Evolutionary conservation across 1,140 invertebrate species (phyloP).

Genomic region (Anadara kagoshimensis): DNA sequence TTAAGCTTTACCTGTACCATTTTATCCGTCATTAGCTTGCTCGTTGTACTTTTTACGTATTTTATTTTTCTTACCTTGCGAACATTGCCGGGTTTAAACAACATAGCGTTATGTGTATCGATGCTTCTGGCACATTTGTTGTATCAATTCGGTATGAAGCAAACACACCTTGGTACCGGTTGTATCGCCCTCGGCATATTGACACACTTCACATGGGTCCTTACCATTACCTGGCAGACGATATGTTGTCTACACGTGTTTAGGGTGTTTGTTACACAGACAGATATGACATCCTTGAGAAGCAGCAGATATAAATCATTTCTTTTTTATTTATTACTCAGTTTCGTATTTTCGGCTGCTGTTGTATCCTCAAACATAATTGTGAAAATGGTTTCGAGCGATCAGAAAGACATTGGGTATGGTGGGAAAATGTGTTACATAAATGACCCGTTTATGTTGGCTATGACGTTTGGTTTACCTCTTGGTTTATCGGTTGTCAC

Average conservation of each 20-base stretch:
- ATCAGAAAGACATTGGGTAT: slow-evolving; percentile 16
- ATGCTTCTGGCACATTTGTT: slow-evolving; percentile 23
- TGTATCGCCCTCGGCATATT: slow-evolving; percentile 23
- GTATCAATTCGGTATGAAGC: slow-evolving; percentile 21
- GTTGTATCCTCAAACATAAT: slow-evolving; percentile 9
- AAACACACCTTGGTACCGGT: not conserved
- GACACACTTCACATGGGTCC: slow-evolving; percentile 30
- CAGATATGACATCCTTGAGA: not conserved
- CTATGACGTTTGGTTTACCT: slow-evolving; percentile 16
- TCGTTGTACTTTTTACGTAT: slow-evolving; percentile 23
- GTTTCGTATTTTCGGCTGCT: slow-evolving; percentile 1
- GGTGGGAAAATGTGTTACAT: slow-evolving; percentile 29
- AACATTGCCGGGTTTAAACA: slow-evolving; percentile 33
- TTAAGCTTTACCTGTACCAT: slow-evolving; percentile 18
- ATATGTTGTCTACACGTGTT: slow-evolving; percentile 40
- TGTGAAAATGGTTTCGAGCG: not conserved
- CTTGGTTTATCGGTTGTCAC: slow-evolving; percentile 9
- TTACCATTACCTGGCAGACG: slow-evolving; percentile 25
- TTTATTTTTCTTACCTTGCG: slow-evolving; percentile 17
- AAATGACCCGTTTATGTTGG: slow-evolving; percentile 1
- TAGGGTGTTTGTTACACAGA: slow-evolving; percentile 18
- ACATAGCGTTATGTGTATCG: slow-evolving; percentile 13
- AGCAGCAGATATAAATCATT: not conserved
- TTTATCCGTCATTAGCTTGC: slow-evolving; percentile 28
- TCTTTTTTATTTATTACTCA: not conserved